phyloP scores from a whole-genome alignment of 2,797 vertebrate species.

The Mus caroli region DNA sequence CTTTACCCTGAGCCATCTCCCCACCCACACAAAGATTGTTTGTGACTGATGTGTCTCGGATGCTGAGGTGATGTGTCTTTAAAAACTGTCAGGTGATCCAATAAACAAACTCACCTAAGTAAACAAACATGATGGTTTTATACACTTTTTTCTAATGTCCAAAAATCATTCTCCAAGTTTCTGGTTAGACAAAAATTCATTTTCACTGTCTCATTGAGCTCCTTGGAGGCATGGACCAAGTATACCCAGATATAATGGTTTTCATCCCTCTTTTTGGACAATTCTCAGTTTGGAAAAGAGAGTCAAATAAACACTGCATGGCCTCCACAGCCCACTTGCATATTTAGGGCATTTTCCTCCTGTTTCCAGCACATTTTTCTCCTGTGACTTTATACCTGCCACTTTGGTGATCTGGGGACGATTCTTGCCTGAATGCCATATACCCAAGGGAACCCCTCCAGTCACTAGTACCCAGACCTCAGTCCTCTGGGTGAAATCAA shows the following conservation, averaged over 20 bases:
- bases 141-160: neutral
- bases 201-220: neutral
- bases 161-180: slow-evolving; percentile 30
- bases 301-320: slow-evolving; percentile 35
- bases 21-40: neutral
- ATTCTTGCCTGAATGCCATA: slow-evolving; percentile 19
- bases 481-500: slow-evolving; percentile 56
- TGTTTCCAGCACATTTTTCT: neutral
- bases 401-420: slow-evolving; percentile 11
- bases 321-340: neutral
- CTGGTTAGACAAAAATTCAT: neutral
- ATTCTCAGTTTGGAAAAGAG: slow-evolving; percentile 6
- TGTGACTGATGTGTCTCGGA: neutral
- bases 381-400: neutral
- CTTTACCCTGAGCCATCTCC: neutral
- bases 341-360: neutral
- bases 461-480: slow-evolving; percentile 49
- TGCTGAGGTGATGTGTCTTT: neutral
- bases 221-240: neutral
- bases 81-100: neutral
- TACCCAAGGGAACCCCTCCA: slow-evolving; percentile 69
- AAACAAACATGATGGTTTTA: neutral
- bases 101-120: neutral
- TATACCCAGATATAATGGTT: neutral
- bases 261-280: slow-evolving; percentile 41